Base-by-base conservation (phyloP, 2,113 vertebrate genomes). In the Megatriorchis doriae region DNA sequence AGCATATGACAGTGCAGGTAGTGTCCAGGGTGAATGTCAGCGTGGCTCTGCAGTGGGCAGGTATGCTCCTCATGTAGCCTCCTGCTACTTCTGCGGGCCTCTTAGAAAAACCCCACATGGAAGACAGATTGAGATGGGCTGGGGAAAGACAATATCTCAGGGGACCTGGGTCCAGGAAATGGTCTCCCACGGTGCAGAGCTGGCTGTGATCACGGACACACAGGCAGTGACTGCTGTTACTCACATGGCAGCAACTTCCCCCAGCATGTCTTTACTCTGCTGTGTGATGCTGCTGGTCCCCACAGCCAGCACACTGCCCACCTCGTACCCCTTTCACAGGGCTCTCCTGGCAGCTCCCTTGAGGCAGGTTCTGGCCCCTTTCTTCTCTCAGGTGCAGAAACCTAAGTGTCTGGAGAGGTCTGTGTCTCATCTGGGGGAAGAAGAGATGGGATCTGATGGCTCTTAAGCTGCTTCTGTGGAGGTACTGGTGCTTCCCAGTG, bases 181-280 rank as follows among this genome's bases (percentile, higher is more conserved):
- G 6, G 11, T 16, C 9, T 93, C 23, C 18, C 34, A 3, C 0
- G 0, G 78, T 4, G 53, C 58, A 65, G 77, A 55, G 47, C 48
- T 32, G 56, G 27, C 67, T 75, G 29, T 34, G 34, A 59, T 40
- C 26, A n/a, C 0, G 1, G 61, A 4, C 2, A 0, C 10, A 7
- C 16, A 15, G 32, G 50, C 34, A 53, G 43, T 27, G 42, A n/a
- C 81, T 50, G 43, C 40, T 61, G 88, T 13, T 67, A 27, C 32
- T 81, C 36, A 29, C n/a, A 11, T 0, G 0, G 43, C 29, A 40
- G 6, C 55, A 47, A 13, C 34, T 53, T n/a, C 31, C 43, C 52
- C n/a, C 10, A 4, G 36, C 5, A 27, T 26, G 31, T 16, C 47
- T 40, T 20, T 71, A 8, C 59, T 38, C 73, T 31, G 9, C 22